Conservation (phyloP, 2,888 invertebrate genomes). For the Nymphalis c-album region DNA sequence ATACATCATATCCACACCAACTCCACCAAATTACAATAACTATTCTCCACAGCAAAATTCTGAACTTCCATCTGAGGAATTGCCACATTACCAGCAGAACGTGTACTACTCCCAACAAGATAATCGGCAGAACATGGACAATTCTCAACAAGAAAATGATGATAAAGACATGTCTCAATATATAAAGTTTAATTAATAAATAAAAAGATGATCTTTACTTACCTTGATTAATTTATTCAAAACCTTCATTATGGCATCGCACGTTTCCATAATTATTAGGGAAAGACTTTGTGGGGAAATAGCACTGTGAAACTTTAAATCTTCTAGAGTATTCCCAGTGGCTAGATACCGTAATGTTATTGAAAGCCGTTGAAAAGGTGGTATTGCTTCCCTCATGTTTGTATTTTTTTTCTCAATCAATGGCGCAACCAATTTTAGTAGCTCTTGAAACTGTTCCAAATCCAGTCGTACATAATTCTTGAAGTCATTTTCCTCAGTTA, state of each 20-base stretch:
- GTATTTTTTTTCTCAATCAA: slow-evolving; percentile 23
- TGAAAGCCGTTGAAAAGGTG: slow-evolving; percentile 36
- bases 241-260: slow-evolving; percentile 36
- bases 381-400: slow-evolving; percentile 36
- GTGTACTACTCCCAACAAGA: slow-evolving; percentile 34
- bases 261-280: slow-evolving; percentile 36
- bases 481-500: background rate
- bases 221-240: slow-evolving; percentile 33
- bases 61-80: slow-evolving; percentile 33
- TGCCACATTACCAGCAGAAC: slow-evolving; percentile 35
- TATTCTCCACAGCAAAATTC: slow-evolving; percentile 35
- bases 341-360: slow-evolving; percentile 38
- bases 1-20: too few relatives aligned
- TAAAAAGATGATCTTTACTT: slow-evolving; percentile 24
- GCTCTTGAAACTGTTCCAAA: slow-evolving; percentile 3
- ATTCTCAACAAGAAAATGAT: slow-evolving; percentile 25
- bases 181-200: slow-evolving; percentile 30
- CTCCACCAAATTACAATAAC: slow-evolving; percentile 2
- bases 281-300: slow-evolving; percentile 37
- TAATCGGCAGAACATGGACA: slow-evolving; percentile 28
- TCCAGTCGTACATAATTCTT: background rate
- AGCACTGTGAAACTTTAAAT: slow-evolving; percentile 37
- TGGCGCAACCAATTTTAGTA: background rate
- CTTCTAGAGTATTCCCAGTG: slow-evolving; percentile 36
- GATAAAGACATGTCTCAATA: slow-evolving; percentile 17